These are phyloP conservation scores for Melolontha melolontha DNA, from an alignment of 2,888 invertebrate genomes.

Conservation along the genomic window DNA sequence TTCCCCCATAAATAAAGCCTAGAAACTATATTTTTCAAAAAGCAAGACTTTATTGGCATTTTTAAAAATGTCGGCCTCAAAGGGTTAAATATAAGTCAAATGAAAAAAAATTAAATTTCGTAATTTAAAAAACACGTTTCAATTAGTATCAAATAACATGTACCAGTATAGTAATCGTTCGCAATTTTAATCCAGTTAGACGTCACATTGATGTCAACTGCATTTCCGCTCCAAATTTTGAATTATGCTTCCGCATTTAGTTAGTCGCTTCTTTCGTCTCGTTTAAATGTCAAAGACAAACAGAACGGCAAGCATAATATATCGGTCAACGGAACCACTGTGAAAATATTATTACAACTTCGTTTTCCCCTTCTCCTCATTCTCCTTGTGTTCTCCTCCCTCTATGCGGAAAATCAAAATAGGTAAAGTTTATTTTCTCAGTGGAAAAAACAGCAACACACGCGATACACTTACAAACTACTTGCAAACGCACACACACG, in stretches of 20 bases:
- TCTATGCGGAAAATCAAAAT: constrained; percentile 53
- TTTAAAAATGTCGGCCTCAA: no score
- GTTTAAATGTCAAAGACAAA: constrained; percentile 41
- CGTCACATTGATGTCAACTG: not conserved
- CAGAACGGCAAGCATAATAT: constrained; percentile 44
- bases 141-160: no score
- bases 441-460: constrained; percentile 49
- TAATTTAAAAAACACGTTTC: no score
- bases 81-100: no score
- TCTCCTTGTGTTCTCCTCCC: no score
- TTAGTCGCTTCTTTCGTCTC: not conserved
- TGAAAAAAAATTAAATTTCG: no score
- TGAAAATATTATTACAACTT: constrained; percentile 51
- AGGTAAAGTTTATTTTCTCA: constrained; percentile 56
- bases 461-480: constrained; percentile 52
- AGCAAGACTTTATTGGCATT: no score
- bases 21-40: no score
- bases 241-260: constrained; percentile 46
- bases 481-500: constrained; percentile 47
- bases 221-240: constrained; percentile 45
- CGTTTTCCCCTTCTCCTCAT: constrained; percentile 24
- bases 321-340: constrained; percentile 52
- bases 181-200: not conserved
- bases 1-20: no score
- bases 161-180: not conserved